Conservation (phyloP, 2,888 invertebrate genomes). For the Campoletis raptor region DNA sequence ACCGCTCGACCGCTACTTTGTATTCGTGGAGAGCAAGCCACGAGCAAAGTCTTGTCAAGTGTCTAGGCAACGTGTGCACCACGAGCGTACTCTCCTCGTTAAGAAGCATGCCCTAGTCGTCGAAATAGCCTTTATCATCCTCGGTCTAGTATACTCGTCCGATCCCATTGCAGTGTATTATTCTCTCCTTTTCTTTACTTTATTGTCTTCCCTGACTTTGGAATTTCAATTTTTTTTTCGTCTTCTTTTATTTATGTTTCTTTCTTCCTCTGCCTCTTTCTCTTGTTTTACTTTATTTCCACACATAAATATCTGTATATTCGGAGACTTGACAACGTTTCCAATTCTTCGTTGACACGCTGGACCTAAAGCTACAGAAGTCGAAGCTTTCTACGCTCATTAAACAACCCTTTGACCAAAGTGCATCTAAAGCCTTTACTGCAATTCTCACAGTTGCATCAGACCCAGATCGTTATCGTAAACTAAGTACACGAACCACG, state of each 20-base stretch:
- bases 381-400: constrained; percentile 54
- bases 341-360: constrained; percentile 36
- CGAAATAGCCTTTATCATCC: constrained; percentile 66
- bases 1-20: constrained; percentile 68
- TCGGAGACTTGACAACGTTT: constrained; percentile 6
- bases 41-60: constrained; percentile 72
- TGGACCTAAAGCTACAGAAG: constrained; percentile 16
- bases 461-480: constrained; percentile 13
- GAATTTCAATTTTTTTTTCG: constrained; percentile 5
- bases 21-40: constrained; percentile 67
- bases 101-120: constrained; percentile 59
- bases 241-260: neutral
- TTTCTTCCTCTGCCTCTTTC: neutral
- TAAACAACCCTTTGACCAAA: constrained; percentile 44
- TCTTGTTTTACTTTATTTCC: constrained; percentile 2
- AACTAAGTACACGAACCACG: constrained; percentile 3
- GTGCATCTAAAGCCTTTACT: constrained; percentile 22
- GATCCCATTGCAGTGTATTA: constrained; percentile 39
- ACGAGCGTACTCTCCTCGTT: constrained; percentile 68
- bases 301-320: neutral
- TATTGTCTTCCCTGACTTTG: constrained; percentile 3
- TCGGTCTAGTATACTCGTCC: constrained; percentile 28
- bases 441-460: constrained; percentile 8
- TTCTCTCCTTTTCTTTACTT: neutral
- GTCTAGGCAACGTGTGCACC: constrained; percentile 64